Percentiles rank a stretch among this genome's conserved stretches.
These are phyloP conservation scores for Mastomys coucha DNA, from an alignment of 2,113 vertebrate species.

Conservation along the genomic window DNA sequence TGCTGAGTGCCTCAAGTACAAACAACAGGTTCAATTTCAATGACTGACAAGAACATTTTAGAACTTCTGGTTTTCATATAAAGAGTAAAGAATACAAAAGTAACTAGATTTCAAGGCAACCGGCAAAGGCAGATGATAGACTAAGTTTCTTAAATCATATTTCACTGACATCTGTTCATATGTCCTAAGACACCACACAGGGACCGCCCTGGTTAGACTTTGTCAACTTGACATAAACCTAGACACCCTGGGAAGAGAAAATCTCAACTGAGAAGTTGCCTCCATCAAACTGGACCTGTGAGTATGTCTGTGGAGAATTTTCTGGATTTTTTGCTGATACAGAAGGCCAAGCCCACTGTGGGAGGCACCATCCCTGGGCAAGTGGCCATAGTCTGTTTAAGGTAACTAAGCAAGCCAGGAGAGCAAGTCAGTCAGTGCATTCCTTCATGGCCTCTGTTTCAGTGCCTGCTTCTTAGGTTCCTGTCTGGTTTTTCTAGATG, in stretches of 20 bases:
- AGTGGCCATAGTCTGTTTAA: not conserved
- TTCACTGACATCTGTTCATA: not conserved
- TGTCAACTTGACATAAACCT: not conserved
- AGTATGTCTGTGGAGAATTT: not conserved
- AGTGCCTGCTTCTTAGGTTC: not conserved
- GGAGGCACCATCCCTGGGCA: not conserved
- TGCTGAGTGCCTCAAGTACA: not conserved
- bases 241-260: not conserved
- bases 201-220: not conserved
- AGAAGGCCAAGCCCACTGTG: not conserved
- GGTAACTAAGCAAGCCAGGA: not conserved
- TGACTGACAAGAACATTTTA: not conserved
- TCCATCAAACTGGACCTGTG: not conserved
- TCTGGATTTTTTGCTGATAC: not conserved
- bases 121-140: not conserved
- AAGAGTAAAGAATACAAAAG: conserved; percentile 32
- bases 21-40: not conserved
- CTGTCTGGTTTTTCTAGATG: not conserved
- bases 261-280: not conserved
- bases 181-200: not conserved
- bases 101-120: not conserved
- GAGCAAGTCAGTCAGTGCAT: not conserved
- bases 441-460: not conserved
- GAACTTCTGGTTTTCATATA: not conserved
- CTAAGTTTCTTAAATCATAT: not conserved